phyloP scores from a whole-genome alignment of 2,113 vertebrate species.

The Australoheros scitulus region DNA sequence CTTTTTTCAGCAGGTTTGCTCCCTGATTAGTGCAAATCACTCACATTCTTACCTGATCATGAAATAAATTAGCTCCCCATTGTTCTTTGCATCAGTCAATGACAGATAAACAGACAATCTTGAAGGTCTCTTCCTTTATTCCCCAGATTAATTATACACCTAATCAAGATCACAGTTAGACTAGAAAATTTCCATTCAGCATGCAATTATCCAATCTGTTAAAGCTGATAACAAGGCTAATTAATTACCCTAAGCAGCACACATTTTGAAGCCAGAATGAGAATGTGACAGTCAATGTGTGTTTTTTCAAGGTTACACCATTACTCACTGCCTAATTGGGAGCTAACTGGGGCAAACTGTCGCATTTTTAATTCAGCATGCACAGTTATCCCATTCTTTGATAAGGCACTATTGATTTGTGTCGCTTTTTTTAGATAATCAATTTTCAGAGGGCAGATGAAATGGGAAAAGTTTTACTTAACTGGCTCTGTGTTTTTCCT shows the following conservation, averaged over 20 bases:
- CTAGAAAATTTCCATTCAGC: slow-evolving; percentile 56
- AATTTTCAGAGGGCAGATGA: neutral
- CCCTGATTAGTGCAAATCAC: slow-evolving; percentile 36
- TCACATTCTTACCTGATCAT: slow-evolving; percentile 41
- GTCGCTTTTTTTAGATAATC: neutral
- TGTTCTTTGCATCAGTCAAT: slow-evolving; percentile 47
- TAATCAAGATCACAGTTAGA: slow-evolving; percentile 62
- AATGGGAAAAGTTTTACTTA: neutral
- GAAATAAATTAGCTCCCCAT: slow-evolving; percentile 57
- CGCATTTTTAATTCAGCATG: neutral
- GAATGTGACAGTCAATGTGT: slow-evolving; percentile 26
- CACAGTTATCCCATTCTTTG: neutral
- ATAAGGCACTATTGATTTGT: neutral
- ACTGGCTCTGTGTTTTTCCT: neutral
- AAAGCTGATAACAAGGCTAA: slow-evolving; percentile 60
- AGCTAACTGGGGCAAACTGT: neutral
- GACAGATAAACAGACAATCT: slow-evolving; percentile 56
- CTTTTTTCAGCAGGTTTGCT: accelerated
- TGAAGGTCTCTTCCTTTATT: slow-evolving; percentile 48
- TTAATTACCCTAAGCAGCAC: slow-evolving; percentile 57
- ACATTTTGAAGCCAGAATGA: slow-evolving; percentile 32
- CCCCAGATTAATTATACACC: slow-evolving; percentile 61
- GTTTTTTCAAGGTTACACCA: slow-evolving; percentile 47
- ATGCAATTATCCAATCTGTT: slow-evolving; percentile 69
- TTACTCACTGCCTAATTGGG: slow-evolving; percentile 44